Conservation (phyloP, 2,888 invertebrate species). For the Eupithecia insigniata region DNA sequence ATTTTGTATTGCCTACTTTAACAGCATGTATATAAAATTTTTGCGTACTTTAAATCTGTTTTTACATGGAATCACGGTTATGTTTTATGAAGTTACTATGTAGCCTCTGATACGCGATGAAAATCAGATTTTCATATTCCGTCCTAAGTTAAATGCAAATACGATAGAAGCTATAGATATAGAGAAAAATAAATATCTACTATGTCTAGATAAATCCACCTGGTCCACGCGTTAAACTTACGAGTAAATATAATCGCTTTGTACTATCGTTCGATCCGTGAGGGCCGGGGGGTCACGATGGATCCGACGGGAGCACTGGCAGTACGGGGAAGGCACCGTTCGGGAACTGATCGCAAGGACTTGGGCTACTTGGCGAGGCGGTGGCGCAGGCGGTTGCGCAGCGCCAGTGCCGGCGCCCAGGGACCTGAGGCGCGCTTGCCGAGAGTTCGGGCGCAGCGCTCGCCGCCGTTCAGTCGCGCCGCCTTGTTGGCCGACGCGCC, state of each 20-base stretch:
- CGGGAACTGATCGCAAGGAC: conserved; percentile 39
- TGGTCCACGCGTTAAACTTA: conserved; percentile 80
- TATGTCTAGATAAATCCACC: conserved; percentile 72
- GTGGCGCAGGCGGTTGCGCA: conserved; percentile 74
- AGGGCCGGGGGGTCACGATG: conserved; percentile 31
- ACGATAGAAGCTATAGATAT: conserved; percentile 71
- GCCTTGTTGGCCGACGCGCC: conserved; percentile 43
- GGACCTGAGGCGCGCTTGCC: conserved; percentile 67
- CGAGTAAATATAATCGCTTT: conserved; percentile 75
- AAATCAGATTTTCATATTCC: conserved; percentile 72
- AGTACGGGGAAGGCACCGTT: conserved; percentile 55
- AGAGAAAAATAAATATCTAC: conserved; percentile 78
- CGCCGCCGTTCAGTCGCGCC: conserved; percentile 47
- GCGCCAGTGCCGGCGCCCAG: conserved; percentile 75
- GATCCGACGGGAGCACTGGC: conserved; percentile 61
- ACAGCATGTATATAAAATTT: conserved; percentile 35
- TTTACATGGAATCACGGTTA: conserved; percentile 38
- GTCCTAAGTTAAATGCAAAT: conserved; percentile 74
- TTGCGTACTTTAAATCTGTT: conserved; percentile 37
- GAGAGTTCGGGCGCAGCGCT: conserved; percentile 57
- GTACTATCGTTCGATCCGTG: conserved; percentile 71
- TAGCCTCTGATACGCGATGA: conserved; percentile 53
- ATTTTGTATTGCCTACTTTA: conserved; percentile 39
- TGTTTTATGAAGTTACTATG: conserved; percentile 38
- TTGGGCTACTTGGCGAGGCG: conserved; percentile 71